A percentile compares a stretch with the other conserved stretches of the same genome.
phyloP scores from a whole-genome alignment of 1,140 invertebrate species.

The Elymnias hypermnestra region DNA sequence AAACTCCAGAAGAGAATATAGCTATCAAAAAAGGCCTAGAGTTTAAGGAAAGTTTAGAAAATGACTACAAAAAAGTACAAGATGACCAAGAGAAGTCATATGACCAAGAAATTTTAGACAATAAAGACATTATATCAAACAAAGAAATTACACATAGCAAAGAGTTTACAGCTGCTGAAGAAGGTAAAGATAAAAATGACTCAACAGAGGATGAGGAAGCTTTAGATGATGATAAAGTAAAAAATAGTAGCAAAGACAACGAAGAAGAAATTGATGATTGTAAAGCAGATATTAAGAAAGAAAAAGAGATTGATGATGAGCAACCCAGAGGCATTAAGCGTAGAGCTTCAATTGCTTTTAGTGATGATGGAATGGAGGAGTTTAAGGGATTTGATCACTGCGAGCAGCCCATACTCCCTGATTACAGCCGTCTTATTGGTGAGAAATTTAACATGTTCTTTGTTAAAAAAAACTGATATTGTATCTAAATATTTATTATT shows the following conservation, averaged over 20 bases:
- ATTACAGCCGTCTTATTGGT: slow-evolving; percentile 51
- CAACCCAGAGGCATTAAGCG: slow-evolving; percentile 39
- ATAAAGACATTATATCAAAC: too few species aligned
- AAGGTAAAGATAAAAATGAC: too few species aligned
- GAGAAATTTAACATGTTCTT: slow-evolving; percentile 16
- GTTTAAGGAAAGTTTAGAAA: background rate
- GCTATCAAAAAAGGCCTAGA: background rate
- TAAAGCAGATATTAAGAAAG: background rate
- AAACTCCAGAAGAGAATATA: background rate
- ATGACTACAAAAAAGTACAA: background rate
- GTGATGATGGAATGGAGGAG: slow-evolving; percentile 45
- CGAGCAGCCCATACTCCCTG: slow-evolving; percentile 29
- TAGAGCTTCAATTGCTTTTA: slow-evolving; percentile 52
- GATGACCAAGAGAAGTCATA: background rate
- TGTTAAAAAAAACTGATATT: too few species aligned
- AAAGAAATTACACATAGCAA: too few species aligned
- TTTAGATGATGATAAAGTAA: background rate
- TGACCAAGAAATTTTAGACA: slow-evolving; percentile 1
- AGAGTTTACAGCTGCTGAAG: too few species aligned
- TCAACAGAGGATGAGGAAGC: slow-evolving; percentile 9
- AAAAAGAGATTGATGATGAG: slow-evolving; percentile 16
- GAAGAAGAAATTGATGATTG: background rate
- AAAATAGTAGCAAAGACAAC: background rate
- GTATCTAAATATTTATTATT: too few species aligned
- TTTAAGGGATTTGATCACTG: slow-evolving; percentile 54